A percentile compares a stretch with the other conserved stretches of the same genome.
phyloP scores from a whole-genome alignment of 2,113 vertebrate species.

The Calidris pygmaea region DNA sequence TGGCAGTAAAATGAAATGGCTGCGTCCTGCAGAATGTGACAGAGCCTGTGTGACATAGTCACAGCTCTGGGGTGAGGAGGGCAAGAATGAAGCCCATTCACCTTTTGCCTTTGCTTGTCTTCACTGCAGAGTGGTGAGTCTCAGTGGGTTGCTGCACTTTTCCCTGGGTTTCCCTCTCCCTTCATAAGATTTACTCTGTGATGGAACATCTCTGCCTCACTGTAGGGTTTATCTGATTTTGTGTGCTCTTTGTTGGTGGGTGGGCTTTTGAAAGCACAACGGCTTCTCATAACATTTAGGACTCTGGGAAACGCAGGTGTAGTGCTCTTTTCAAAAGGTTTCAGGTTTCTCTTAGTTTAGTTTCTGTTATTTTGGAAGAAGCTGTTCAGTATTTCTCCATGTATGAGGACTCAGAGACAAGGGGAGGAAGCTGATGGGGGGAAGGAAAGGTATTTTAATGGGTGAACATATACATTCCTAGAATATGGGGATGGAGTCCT shows the following conservation, averaged over 20 bases:
- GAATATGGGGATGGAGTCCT: background rate
- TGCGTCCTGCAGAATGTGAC: background rate
- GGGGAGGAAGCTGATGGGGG: background rate
- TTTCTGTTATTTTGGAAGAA: background rate
- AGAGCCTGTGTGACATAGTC: background rate
- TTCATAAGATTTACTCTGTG: rapidly evolving
- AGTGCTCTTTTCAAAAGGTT: background rate
- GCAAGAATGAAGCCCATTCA: background rate
- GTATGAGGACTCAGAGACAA: rapidly evolving
- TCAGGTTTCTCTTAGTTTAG: background rate
- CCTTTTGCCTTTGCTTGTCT: background rate
- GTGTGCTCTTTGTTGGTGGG: background rate
- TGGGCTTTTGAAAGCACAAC: background rate
- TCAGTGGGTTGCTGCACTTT: background rate
- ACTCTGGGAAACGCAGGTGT: background rate
- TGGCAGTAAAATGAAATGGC: background rate
- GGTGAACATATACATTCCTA: background rate
- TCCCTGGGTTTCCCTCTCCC: background rate
- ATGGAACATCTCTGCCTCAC: rapidly evolving
- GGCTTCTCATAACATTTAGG: background rate
- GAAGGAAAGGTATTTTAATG: background rate
- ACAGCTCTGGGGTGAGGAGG: background rate
- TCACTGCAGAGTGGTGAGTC: background rate
- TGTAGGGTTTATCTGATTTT: background rate
- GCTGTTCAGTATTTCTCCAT: background rate